Evolutionary conservation across 2,888 invertebrate genomes (phyloP).

Genomic region (Gastrophysa polygoni): DNA sequence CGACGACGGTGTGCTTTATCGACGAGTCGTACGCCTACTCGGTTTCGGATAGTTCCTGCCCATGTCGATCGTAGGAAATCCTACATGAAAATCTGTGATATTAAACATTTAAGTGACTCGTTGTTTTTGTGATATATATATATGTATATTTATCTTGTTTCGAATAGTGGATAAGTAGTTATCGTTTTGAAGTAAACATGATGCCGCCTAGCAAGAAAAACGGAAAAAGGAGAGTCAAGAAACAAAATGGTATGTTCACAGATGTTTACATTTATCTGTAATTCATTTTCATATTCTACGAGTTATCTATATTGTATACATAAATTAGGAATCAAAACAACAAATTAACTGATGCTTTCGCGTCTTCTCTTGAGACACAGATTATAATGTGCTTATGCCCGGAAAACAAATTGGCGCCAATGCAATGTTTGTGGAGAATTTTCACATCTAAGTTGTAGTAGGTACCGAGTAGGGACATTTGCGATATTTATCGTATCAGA

Average conservation of each 20-base stretch:
- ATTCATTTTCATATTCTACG: too few species aligned
- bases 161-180: not conserved
- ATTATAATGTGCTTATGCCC: not conserved
- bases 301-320: too few species aligned
- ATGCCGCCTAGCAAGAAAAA: conserved; percentile 47
- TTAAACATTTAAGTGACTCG: conserved; percentile 21
- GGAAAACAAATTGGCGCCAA: not conserved
- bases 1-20: conserved; percentile 40
- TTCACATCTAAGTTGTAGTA: too few species aligned
- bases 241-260: conserved; percentile 47
- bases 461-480: too few species aligned
- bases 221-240: conserved; percentile 49
- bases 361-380: not conserved
- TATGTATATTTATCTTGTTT: conserved; percentile 15
- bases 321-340: too few species aligned
- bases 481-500: too few species aligned
- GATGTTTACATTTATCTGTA: not conserved
- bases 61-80: conserved; percentile 9
- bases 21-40: conserved; percentile 36
- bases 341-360: too few species aligned
- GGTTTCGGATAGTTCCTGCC: conserved; percentile 28
- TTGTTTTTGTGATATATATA: conserved; percentile 23
- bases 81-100: conserved; percentile 21
- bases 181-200: conserved; percentile 25
- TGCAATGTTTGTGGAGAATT: not conserved